Percentiles rank a stretch among this genome's conserved stretches.
phyloP scores from a whole-genome alignment of 2,888 invertebrate species.

The Eupithecia centaureata region DNA sequence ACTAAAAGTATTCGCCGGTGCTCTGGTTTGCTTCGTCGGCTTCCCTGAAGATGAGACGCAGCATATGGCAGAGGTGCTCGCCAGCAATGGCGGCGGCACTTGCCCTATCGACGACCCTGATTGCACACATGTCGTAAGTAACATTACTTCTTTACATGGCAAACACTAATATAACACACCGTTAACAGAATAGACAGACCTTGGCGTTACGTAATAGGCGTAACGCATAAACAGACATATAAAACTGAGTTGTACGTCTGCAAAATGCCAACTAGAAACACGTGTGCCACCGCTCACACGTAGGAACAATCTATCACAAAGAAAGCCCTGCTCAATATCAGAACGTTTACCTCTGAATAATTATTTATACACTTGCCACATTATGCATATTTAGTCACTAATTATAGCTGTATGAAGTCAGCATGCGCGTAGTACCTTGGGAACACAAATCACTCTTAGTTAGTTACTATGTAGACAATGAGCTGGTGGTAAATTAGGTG shows the following conservation, averaged over 20 bases:
- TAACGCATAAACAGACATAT: constrained; percentile 40
- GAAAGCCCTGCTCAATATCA: constrained; percentile 48
- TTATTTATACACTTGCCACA: constrained; percentile 68
- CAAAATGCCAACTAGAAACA: constrained; percentile 35
- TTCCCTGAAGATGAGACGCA: constrained; percentile 95
- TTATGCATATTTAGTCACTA: constrained; percentile 63
- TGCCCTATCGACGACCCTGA: constrained; percentile 91
- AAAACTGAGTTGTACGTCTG: constrained; percentile 38
- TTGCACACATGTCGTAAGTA: constrained; percentile 96
- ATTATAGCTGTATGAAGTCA: constrained; percentile 71
- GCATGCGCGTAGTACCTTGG: constrained; percentile 74
- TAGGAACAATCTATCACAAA: constrained; percentile 40
- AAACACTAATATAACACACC: constrained; percentile 21
- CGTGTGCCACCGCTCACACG: constrained; percentile 33
- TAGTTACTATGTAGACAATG: constrained; percentile 64
- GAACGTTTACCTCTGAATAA: constrained; percentile 63
- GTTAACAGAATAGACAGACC: constrained; percentile 37
- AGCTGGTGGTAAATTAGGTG: constrained; percentile 55
- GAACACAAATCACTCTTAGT: constrained; percentile 66
- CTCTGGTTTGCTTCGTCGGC: constrained; percentile 94
- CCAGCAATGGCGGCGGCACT: constrained; percentile 92
- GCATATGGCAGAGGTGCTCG: constrained; percentile 95
- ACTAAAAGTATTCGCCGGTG: constrained; percentile 94
- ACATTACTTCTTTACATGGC: constrained; percentile 22
- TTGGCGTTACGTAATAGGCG: constrained; percentile 40